Percentiles rank a stretch among this genome's conserved stretches.
phyloP scores from a whole-genome alignment of 2,888 invertebrate species.

The Drosophila trichaetosa region DNA sequence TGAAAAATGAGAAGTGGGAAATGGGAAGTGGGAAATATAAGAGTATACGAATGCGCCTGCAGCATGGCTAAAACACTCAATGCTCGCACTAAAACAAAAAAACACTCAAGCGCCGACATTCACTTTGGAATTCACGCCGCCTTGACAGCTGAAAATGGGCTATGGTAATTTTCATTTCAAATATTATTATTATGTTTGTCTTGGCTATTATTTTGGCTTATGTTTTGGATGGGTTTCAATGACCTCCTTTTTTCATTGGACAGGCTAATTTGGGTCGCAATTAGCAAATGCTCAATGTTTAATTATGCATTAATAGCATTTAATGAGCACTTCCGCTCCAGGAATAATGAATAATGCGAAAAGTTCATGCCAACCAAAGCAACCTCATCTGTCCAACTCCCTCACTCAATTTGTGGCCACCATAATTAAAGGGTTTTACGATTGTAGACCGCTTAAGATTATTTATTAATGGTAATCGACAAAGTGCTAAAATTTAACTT shows the following conservation, averaged over 20 bases:
- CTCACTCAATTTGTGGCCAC: too few species aligned
- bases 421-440: conserved; percentile 7
- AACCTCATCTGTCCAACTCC: background rate
- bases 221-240: conserved; percentile 40
- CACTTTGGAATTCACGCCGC: conserved; percentile 24
- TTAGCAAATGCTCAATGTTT: conserved; percentile 65
- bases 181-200: conserved; percentile 32
- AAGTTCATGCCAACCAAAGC: conserved; percentile 18
- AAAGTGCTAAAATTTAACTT: conserved; percentile 14
- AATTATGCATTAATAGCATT: conserved; percentile 81
- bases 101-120: conserved; percentile 24
- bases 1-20: conserved; percentile 5
- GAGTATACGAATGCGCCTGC: conserved; percentile 9
- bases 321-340: conserved; percentile 72
- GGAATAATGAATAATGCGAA: conserved; percentile 51
- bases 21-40: background rate
- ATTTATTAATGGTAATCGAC: conserved; percentile 30
- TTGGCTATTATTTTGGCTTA: conserved; percentile 42
- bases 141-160: conserved; percentile 69
- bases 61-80: conserved; percentile 10
- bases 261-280: conserved; percentile 60
- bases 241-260: conserved; percentile 37
- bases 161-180: conserved; percentile 57
- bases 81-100: conserved; percentile 1
- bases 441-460: conserved; percentile 25